Percentiles rank a stretch among this genome's conserved stretches.
Conservation (phyloP, 2,888 invertebrate genomes). For the Cataglyphis altisquamis region DNA sequence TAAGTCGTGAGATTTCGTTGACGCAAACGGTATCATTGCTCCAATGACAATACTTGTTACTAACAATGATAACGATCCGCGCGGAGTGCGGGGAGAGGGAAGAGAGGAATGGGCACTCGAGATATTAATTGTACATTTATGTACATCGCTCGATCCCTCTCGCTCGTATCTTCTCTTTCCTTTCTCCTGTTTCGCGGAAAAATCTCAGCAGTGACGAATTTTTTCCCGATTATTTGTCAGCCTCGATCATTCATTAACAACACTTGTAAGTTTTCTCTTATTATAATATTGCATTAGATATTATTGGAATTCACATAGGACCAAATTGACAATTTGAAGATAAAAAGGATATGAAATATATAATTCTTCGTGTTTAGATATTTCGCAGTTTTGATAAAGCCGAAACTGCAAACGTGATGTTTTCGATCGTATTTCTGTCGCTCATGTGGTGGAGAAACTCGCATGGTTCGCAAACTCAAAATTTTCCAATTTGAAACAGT, state of each 20-base stretch:
- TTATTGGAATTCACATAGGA: neutral
- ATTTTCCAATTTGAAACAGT: slow-evolving; percentile 29
- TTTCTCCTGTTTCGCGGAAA: slow-evolving; percentile 15
- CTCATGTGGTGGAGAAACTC: neutral
- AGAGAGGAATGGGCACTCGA: neutral
- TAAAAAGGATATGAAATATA: neutral
- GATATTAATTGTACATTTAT: slow-evolving; percentile 38
- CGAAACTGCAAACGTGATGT: neutral
- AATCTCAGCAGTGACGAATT: slow-evolving; percentile 17
- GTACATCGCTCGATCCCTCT: slow-evolving; percentile 21
- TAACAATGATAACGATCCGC: slow-evolving; percentile 1
- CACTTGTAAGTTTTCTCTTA: neutral
- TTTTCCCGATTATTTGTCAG: slow-evolving; percentile 12
- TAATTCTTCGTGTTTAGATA: neutral
- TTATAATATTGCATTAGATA: neutral
- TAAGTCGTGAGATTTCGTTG: neutral
- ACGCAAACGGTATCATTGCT: neutral
- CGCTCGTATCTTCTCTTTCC: neutral
- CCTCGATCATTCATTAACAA: slow-evolving; percentile 24
- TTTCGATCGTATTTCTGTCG: slow-evolving; percentile 24
- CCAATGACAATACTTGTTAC: neutral
- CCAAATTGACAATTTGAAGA: neutral
- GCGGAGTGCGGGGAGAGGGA: too few species aligned
- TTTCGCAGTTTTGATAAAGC: neutral
- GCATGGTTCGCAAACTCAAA: slow-evolving; percentile 22